These are phyloP conservation scores for Nothocercus nigrocapillus DNA, from an alignment of 2,113 vertebrate genomes.

Conservation along the genomic window DNA sequence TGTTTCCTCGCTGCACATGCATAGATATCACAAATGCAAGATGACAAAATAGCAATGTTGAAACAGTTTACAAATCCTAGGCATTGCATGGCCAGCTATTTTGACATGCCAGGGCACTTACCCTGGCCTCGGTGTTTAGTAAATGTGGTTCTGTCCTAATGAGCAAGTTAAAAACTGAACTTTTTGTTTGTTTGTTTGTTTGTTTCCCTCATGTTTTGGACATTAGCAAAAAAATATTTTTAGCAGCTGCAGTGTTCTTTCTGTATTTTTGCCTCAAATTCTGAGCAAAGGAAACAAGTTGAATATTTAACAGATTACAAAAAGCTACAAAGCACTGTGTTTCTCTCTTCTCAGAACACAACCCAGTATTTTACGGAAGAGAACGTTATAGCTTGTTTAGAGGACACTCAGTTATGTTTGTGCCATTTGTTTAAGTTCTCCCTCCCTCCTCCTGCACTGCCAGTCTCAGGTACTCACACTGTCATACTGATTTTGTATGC, in stretches of 20 bases:
- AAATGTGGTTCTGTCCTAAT: background rate
- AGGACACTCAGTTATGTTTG: background rate
- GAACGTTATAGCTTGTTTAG: background rate
- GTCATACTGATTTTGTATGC: background rate
- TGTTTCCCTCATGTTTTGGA: background rate
- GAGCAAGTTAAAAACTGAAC: background rate
- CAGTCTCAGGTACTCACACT: background rate
- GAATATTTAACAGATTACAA: background rate
- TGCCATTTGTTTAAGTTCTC: background rate
- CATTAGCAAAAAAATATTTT: background rate
- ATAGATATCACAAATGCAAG: background rate
- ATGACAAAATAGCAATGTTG: background rate
- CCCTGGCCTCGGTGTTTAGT: background rate
- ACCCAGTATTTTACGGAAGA: background rate
- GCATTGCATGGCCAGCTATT: background rate
- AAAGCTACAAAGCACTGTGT: accelerated
- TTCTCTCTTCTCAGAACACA: background rate
- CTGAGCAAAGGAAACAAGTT: background rate
- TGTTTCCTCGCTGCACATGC: background rate
- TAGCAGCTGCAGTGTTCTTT: background rate
- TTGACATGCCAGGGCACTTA: background rate
- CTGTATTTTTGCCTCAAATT: background rate
- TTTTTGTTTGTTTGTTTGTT: background rate
- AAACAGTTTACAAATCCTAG: background rate
- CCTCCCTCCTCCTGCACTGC: background rate